phyloP scores from a whole-genome alignment of 2,113 vertebrate species.

The Nycticebus coucang region DNA sequence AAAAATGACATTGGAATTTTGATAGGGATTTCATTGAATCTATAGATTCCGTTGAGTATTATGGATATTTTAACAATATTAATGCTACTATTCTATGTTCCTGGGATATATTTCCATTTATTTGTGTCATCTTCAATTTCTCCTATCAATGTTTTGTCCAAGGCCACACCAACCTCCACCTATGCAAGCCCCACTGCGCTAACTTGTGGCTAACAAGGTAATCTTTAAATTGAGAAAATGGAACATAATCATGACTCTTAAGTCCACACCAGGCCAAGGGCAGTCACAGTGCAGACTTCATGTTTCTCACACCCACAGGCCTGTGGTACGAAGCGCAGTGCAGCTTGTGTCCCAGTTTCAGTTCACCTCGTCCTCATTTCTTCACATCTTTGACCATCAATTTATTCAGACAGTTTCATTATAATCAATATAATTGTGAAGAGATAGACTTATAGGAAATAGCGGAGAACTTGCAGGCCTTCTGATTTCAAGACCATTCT shows the following conservation, averaged over 20 bases:
- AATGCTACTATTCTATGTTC: neutral
- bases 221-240: neutral
- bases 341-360: no score
- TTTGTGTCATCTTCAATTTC: neutral
- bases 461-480: no score
- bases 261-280: neutral
- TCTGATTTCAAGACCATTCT: no score
- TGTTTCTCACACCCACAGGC: neutral
- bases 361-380: neutral
- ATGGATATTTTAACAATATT: neutral
- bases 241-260: neutral
- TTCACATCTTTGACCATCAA: neutral
- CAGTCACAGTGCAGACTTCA: neutral
- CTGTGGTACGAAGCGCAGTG: neutral
- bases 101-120: neutral
- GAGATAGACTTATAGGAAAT: neutral
- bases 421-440: neutral
- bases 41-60: neutral
- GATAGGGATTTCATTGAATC: neutral
- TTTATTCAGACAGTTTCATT: neutral
- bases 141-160: neutral
- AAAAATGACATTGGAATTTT: neutral
- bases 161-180: neutral
- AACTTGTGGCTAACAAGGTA: neutral
- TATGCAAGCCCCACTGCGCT: neutral